Base-by-base conservation (phyloP, 2,113 vertebrate genomes). In the Picathartes gymnocephalus region DNA sequence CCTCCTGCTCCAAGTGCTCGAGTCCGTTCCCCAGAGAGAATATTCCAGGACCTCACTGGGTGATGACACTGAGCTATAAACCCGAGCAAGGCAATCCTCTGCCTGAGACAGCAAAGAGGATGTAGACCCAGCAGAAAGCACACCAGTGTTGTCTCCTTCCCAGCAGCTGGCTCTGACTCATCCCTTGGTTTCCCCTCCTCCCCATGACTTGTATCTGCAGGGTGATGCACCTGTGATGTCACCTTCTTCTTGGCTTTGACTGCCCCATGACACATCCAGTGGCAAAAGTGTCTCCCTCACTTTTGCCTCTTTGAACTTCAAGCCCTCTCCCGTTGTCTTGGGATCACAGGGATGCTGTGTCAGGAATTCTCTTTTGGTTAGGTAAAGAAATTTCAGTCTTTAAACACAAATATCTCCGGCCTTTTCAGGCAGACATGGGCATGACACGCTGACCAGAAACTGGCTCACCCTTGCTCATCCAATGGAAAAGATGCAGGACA, bases 91-190 rank as follows among this genome's bases (percentile, higher is more conserved):
- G 76, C 58, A 77, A 70, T 69, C 30, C 48, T 65, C 69, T 85
- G 53, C 58, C 27, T 66, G 20, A 48, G 37, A 23, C 18, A 73
- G 9, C 35, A 47, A 25, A 87, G 45, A 23, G 47, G 37, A 35
- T 82, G 45, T 12, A 61, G 48, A 72, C 10, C 48, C 58, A 58
- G 44, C 45, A 91, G 60, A 71, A 86, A 88, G 37, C n/a, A 62
- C 39, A 9, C 20, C 19, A 35, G 27, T 54, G 72, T 42, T 28
- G 33, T 54, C 47, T 83, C 17, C 50, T 54, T 91, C 66, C 90
- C 58, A 17, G 87, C 62, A 95, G 62, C 87, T 80, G 39, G 21
- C 45, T 80, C 57, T 87, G 71, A 82, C 74, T 95, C 58, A 81
- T 10, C 31, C 50, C 45, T 53, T 27, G 42, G 51, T 77, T 82